A percentile compares a stretch with the other conserved stretches of the same genome.
Conservation (phyloP, 2,113 vertebrate genomes). For the Coreoperca whiteheadi region DNA sequence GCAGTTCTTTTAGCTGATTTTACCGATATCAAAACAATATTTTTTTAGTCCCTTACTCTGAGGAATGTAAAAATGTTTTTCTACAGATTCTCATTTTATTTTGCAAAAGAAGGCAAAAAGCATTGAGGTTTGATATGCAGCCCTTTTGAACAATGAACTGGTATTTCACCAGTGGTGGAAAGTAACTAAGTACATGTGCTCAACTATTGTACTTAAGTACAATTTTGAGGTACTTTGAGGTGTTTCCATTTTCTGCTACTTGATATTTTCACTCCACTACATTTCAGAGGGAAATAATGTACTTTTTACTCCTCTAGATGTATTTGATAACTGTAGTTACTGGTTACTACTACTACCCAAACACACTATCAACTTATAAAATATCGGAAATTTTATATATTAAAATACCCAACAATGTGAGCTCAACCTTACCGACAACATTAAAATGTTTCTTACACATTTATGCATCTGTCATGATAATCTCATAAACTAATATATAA, state of each 20-base stretch:
- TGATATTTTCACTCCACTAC: not conserved
- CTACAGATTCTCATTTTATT: not conserved
- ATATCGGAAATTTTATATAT: not conserved
- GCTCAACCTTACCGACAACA: too few relatives aligned
- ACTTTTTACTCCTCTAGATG: not conserved
- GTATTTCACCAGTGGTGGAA: not conserved
- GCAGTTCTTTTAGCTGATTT: not conserved
- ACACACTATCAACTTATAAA: not conserved
- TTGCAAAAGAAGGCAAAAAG: not conserved
- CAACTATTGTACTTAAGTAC: not conserved
- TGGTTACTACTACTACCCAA: not conserved
- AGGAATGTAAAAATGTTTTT: not conserved
- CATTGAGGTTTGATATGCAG: not conserved
- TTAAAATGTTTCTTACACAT: too few relatives aligned
- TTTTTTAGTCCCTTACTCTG: not conserved
- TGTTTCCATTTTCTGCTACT: not conserved
- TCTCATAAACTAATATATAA: not conserved
- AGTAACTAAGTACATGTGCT: not conserved
- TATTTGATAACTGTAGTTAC: not conserved
- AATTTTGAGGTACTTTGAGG: not conserved
- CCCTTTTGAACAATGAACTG: not conserved
- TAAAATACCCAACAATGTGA: not conserved
- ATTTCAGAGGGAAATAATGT: not conserved
- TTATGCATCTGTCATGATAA: not conserved
- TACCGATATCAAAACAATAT: not conserved